A percentile compares a stretch with the other conserved stretches of the same genome.
Evolutionary conservation across 2,797 vertebrate species (phyloP).

Genomic region (Danio kyathit): DNA sequence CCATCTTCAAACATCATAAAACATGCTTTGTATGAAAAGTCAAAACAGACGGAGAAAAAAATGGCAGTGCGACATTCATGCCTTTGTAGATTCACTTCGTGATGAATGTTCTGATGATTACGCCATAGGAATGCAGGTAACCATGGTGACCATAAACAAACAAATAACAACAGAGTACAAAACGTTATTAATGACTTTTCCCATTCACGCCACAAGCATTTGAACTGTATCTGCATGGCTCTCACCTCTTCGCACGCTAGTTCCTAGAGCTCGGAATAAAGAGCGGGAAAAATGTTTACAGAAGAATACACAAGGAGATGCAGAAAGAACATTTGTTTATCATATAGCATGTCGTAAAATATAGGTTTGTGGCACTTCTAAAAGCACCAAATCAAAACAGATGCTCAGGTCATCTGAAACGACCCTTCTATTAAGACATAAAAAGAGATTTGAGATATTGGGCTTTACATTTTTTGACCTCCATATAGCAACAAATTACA

Average conservation of each 20-base stretch:
- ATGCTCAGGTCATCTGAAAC: not conserved
- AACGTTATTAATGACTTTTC: slow-evolving; percentile 23
- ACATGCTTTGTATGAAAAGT: not conserved
- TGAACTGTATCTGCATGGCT: slow-evolving; percentile 5
- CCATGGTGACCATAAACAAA: slow-evolving; percentile 30
- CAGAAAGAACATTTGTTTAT: not conserved
- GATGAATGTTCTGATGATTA: slow-evolving; percentile 23
- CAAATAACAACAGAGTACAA: slow-evolving; percentile 16
- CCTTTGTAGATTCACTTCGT: not conserved
- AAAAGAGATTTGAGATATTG: not conserved
- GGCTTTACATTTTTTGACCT: too few relatives aligned
- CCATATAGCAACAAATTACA: too few relatives aligned
- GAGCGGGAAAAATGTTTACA: not conserved
- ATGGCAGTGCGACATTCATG: not conserved
- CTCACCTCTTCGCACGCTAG: slow-evolving; percentile 22
- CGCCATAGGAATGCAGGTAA: not conserved
- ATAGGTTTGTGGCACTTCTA: not conserved
- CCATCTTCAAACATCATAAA: slow-evolving; percentile 43
- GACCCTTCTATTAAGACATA: not conserved
- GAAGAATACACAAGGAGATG: not conserved
- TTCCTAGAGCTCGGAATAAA: not conserved
- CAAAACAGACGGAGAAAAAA: slow-evolving; percentile 5
- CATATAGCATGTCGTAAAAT: not conserved
- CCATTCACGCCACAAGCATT: not conserved
- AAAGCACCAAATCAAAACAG: not conserved